Conservation (phyloP, 2,888 invertebrate species). For the Agelastica alni region DNA sequence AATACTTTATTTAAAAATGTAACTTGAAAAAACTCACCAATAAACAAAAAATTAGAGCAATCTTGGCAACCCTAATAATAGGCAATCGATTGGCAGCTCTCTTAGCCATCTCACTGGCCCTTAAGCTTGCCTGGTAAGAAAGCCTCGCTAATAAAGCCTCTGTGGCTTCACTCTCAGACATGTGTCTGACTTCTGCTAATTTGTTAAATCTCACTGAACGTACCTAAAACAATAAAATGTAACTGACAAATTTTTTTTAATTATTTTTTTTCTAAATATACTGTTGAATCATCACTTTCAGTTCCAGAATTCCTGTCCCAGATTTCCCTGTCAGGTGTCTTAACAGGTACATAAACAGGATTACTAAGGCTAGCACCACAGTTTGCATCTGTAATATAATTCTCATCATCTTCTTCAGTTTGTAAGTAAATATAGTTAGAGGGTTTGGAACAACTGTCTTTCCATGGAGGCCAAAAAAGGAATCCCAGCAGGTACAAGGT, state of each 20-base stretch:
- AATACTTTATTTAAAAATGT: no score
- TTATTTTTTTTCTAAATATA: not conserved
- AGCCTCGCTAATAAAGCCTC: conserved; percentile 90
- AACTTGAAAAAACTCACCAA: conserved; percentile 70
- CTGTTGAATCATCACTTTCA: conserved; percentile 75
- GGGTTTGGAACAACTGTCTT: conserved; percentile 71
- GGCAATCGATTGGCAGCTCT: conserved; percentile 78
- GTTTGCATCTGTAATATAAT: conserved; percentile 69
- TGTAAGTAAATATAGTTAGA: conserved; percentile 77
- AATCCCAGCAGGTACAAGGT: conserved; percentile 88
- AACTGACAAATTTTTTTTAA: no score
- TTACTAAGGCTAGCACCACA: conserved; percentile 65
- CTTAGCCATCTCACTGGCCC: conserved; percentile 79
- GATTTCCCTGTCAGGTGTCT: conserved; percentile 65
- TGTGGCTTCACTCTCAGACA: conserved; percentile 88
- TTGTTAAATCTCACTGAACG: conserved; percentile 84
- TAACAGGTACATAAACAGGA: conserved; percentile 89
- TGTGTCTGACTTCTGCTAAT: conserved; percentile 85
- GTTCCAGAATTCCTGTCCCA: conserved; percentile 68
- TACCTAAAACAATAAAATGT: conserved; percentile 2
- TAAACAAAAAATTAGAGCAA: conserved; percentile 83
- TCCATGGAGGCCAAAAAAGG: conserved; percentile 87
- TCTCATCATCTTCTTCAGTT: conserved; percentile 78
- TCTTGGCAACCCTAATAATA: conserved; percentile 75
- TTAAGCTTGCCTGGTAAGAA: conserved; percentile 90